Base-by-base conservation (phyloP, 2,113 vertebrate species). In the Choloepus hoffmanni region DNA sequence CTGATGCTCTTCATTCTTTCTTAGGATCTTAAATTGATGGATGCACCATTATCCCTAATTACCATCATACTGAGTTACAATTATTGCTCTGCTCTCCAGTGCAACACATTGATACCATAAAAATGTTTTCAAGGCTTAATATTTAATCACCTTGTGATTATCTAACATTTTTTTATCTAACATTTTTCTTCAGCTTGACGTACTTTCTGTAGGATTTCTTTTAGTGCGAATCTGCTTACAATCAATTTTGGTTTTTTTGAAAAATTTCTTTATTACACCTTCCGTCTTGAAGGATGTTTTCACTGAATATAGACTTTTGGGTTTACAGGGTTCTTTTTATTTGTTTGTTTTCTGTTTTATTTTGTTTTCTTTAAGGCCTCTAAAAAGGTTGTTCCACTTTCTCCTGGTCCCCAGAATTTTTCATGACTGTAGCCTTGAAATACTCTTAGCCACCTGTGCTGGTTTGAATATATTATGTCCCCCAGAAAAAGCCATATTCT, bases 111-210 rank as follows among this genome's bases (percentile, higher is more conserved):
- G 60, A 58, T 90, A 92, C 68, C 62, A 89, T 30, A 55, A 92
- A 95, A 94, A 92, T 77, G 43, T 65, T 86, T 91, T 81, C 58
- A 79, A 92, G 78, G 26, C 68, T 91, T 91, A 86, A 73, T 53
- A 93, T 90, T 95, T 81, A 62, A 55, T 70, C 83, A 89, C 62
- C 62, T 81, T 85, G 21, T 53, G 50, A 36, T 36, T 36, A 36
- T 36, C 36, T 36, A 36, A 36, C 36, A 36, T 36, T 36, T 94
- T 83, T 93, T 92, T 68, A 79, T 63, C 60, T 74, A 36, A 84
- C 26, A 79, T 12, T 83, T 91, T 92, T 30, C 33, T 90, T 11
- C 16, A 60, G 19, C 28, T 45, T 78, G 3, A 91, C n/a, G 16
- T 58, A 73, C 16, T 87, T 72, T 70, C 55, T 81, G 68, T 58